Base-by-base conservation (phyloP, 2,797 vertebrate species). In the Leuciscus waleckii region DNA sequence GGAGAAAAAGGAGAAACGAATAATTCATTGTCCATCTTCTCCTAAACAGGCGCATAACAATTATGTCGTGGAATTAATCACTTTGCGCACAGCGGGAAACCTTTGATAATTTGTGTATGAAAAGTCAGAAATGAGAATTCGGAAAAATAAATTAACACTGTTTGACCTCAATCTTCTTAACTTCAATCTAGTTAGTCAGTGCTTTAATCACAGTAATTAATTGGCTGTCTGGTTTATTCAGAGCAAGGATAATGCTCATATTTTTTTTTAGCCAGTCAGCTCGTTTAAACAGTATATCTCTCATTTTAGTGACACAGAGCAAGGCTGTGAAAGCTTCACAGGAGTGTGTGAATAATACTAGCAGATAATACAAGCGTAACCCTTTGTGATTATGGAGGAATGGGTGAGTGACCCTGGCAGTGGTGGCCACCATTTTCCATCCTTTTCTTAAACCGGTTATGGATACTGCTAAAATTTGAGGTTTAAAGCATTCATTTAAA, bases 131-230 rank as follows among this genome's bases (percentile, higher is more conserved):
- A 92, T 84, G 54, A 81, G 90, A 87, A 92, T 89, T 93, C 88
- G 85, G 83, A 85, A 85, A 90, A 92, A 93, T 92, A 91, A 92
- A 94, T 94, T 90, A 94, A 92, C 91, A 90, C 90, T 84, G 85
- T 93, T 93, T 94, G 93, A 94, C 93, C 92, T 91, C 91, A 94
- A 92, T 94, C 92, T 93, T 91, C 92, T 91, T 91, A 92, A 93
- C 92, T 91, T 92, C 89, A 90, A 90, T 92, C 89, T 89, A 91
- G 89, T 92, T 92, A 90, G 88, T 88, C 89, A 87, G 87, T 71
- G 87, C 90, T 94, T 93, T 93, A 94, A 94, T 94, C 90, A 93
- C 91, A 90, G 89, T 88, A 92, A 91, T 93, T 94, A 94, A 94
- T 93, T 94, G 91, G 91, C 92, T 94, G 93, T 88, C 89, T 92